Evolutionary conservation across 2,888 invertebrate species (phyloP), one percentile per base, ranked within the genome.

Genomic region (Aspidapion aeneum): DNA sequence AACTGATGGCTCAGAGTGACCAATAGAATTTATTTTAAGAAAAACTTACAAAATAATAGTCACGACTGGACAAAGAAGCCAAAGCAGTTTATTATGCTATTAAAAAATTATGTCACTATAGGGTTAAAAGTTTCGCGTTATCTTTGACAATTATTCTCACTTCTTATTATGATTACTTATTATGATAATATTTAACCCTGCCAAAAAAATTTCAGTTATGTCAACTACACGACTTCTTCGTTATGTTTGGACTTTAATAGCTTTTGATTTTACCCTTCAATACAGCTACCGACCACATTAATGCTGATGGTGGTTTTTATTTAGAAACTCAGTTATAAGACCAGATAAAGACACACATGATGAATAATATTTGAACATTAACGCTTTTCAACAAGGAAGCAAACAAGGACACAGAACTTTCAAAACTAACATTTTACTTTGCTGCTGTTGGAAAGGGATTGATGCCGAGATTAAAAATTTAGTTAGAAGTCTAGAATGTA

Each of bases 11-110:
- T 62, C 66, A 19, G 74, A 77, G 63, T 64, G 72, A 66, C 76
- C 35, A 35, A 12, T 78, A 54, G 73, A 73, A 1, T 78, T 74
- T 69, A 75, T 76, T 0, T 77, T 76, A 21, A 67, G 73, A 35
- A 7, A n/a, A n/a, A 63, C 0, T 64, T 79, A 17, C 72, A 16
- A 66, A 66, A 21, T 16, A 66, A 63, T 49, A 63, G 51, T 22
- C 68, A 66, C n/a, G n/a, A 35, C 55, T 70, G 9, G 66, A 70
- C 48, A 35, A 57, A 58, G 66, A 69, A 59, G 71, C 70, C 9
- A 54, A 58, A 7, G 64, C 65, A 20, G 67, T 70, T 9, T 74
- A 58, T 50, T 66, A 54, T 61, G 57, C 54, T 16, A 22, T 58
- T n/a, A 55, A 59, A 55, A 63, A 64, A 51, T 12, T 35, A 7